Evolutionary conservation across 2,113 vertebrate species (phyloP).

Genomic region (Myiozetetes cayanensis): DNA sequence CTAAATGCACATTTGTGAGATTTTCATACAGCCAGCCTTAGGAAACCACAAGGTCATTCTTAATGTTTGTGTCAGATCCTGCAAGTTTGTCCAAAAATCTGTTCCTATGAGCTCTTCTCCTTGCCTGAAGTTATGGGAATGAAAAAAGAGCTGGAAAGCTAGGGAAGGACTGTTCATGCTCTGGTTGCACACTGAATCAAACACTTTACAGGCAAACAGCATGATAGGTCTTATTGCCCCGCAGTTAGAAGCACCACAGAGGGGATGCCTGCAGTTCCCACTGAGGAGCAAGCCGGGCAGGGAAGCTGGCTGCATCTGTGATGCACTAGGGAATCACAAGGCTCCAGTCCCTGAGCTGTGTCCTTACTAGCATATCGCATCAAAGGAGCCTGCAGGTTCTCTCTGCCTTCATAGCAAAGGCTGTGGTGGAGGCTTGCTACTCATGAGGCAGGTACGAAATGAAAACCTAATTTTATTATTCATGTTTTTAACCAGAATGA

Average conservation of each 20-base stretch:
- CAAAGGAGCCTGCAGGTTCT: background rate
- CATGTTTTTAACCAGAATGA: background rate
- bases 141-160: background rate
- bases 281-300: background rate
- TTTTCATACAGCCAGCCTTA: background rate
- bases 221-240: background rate
- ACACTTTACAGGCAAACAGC: background rate
- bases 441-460: background rate
- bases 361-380: background rate
- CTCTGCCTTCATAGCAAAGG: rapidly evolving
- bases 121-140: background rate
- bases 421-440: background rate
- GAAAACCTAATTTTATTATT: background rate
- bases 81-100: background rate
- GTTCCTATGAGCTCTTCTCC: background rate
- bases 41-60: background rate
- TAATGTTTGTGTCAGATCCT: background rate
- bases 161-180: background rate
- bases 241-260: background rate
- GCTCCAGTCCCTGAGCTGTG: background rate
- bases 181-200: background rate
- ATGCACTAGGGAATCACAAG: background rate
- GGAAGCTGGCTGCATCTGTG: background rate
- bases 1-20: background rate
- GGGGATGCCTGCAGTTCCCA: background rate